Percentiles rank a stretch among this genome's conserved stretches.
Conservation (phyloP, 2,888 invertebrate species). For the Nycteola revayana region DNA sequence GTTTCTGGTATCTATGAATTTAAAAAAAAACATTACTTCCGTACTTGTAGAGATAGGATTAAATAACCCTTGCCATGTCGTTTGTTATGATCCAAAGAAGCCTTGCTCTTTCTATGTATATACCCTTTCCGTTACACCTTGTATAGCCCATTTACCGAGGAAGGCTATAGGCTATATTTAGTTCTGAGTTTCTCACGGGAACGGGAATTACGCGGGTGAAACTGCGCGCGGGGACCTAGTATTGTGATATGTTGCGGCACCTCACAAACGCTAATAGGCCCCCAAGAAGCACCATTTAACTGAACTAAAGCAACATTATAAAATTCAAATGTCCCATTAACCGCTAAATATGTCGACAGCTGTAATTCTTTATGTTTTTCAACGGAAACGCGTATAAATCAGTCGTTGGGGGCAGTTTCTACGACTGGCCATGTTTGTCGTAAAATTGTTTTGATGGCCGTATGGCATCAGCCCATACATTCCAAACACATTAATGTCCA, state of each 20-base stretch:
- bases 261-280: slow-evolving; percentile 31
- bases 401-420: slow-evolving; percentile 52
- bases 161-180: too few relatives aligned
- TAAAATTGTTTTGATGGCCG: slow-evolving; percentile 67
- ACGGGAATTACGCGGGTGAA: too few relatives aligned
- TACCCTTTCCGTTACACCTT: too few relatives aligned
- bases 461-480: slow-evolving; percentile 51
- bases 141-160: too few relatives aligned
- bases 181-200: too few relatives aligned
- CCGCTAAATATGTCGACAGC: slow-evolving; percentile 68
- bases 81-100: too few relatives aligned
- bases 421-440: slow-evolving; percentile 63
- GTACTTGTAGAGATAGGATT: too few relatives aligned
- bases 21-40: too few relatives aligned
- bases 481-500: slow-evolving; percentile 61
- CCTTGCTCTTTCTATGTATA: too few relatives aligned
- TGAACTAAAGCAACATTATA: slow-evolving; percentile 35
- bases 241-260: slow-evolving; percentile 20
- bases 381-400: slow-evolving; percentile 63
- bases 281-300: slow-evolving; percentile 34
- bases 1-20: too few relatives aligned
- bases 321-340: slow-evolving; percentile 47
- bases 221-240: too few relatives aligned
- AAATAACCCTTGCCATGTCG: too few relatives aligned
- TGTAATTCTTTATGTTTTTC: slow-evolving; percentile 65